Percentiles rank a stretch among this genome's conserved stretches.
Evolutionary conservation across 23 tunicate genomes (phyloP).

Genomic region (Trididemnum miniatum): DNA sequence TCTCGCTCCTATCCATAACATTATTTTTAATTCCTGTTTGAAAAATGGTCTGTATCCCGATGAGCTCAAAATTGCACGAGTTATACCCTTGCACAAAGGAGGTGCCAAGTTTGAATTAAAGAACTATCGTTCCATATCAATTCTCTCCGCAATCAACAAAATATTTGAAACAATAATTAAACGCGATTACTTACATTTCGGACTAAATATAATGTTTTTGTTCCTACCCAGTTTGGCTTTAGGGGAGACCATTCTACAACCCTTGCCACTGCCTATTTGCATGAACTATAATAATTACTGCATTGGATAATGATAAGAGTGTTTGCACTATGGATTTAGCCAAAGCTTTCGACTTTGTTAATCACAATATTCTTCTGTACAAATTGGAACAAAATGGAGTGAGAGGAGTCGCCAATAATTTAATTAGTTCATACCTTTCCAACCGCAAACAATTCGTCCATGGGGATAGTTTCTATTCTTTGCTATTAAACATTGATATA

Average conservation of each 20-base stretch:
- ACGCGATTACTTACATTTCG: background rate
- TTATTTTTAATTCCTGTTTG: background rate
- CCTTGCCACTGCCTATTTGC: background rate
- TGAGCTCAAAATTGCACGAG: conserved; percentile 2
- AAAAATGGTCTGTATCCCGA: background rate
- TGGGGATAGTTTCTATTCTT: background rate
- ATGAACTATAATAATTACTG: background rate
- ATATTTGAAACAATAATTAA: conserved; percentile 19
- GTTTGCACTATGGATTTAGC: background rate
- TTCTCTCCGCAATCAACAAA: conserved; percentile 10
- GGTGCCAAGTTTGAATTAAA: background rate
- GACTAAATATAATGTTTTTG: background rate
- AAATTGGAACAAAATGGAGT: background rate
- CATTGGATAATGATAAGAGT: background rate
- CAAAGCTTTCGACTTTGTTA: conserved; percentile 11
- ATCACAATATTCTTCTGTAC: conserved; percentile 1
- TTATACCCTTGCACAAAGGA: conserved; percentile 19
- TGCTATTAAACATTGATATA: background rate
- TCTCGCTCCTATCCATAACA: no score
- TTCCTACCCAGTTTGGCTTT: conserved; percentile 26
- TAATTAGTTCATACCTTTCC: background rate
- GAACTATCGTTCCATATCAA: conserved; percentile 24
- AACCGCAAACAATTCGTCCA: background rate
- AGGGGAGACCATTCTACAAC: conserved; percentile 12
- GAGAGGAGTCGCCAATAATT: background rate